Evolutionary conservation across 2,888 invertebrate genomes (phyloP).

Genomic region (Lamproptera curius): DNA sequence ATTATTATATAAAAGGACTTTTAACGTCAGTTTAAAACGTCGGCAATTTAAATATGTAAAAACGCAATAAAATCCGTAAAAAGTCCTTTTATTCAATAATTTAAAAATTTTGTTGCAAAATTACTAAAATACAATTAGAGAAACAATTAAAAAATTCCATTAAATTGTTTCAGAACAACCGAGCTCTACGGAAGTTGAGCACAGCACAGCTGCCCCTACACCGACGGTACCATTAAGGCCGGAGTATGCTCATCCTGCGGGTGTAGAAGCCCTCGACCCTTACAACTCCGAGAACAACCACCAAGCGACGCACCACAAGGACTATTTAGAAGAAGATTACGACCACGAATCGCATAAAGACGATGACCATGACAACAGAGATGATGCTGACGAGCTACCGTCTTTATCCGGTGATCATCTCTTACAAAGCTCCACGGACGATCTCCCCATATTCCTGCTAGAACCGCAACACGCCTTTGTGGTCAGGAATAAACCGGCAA

Average conservation of each 20-base stretch:
- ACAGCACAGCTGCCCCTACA: slow-evolving; percentile 49
- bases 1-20: too few relatives aligned
- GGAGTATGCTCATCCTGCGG: slow-evolving; percentile 70
- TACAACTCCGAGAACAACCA: slow-evolving; percentile 68
- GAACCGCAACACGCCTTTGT: slow-evolving; percentile 95
- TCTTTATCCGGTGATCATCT: slow-evolving; percentile 69
- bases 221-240: slow-evolving; percentile 63
- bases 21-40: too few relatives aligned
- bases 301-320: slow-evolving; percentile 55
- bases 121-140: too few relatives aligned
- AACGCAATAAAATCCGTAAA: too few relatives aligned
- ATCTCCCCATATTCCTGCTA: slow-evolving; percentile 89
- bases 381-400: slow-evolving; percentile 69
- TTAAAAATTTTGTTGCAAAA: too few relatives aligned
- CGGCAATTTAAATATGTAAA: too few relatives aligned
- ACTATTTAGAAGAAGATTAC: slow-evolving; percentile 71
- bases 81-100: too few relatives aligned
- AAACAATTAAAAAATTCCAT: too few relatives aligned
- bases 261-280: slow-evolving; percentile 69
- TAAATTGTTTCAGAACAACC: slow-evolving; percentile 58
- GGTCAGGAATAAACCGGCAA: slow-evolving; percentile 93
- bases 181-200: slow-evolving; percentile 57
- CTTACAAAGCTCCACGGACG: slow-evolving; percentile 79
- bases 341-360: slow-evolving; percentile 67
- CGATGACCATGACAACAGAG: slow-evolving; percentile 67